Evolutionary conservation across 2,113 vertebrate genomes (phyloP).

Genomic region (Podarcis muralis): DNA sequence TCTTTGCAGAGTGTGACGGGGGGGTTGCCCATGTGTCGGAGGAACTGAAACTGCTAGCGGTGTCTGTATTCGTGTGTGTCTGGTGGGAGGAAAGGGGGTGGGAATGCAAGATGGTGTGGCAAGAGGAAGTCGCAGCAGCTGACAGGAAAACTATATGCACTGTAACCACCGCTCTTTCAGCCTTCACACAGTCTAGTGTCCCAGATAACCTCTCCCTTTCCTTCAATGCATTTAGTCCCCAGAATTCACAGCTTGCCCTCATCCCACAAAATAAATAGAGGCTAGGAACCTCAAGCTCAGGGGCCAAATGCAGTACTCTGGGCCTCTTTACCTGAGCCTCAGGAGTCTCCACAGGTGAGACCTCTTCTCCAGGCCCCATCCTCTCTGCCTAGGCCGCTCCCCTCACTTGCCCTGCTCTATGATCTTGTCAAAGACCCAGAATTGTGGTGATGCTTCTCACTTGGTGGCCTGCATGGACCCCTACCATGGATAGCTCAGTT

Average conservation of each 20-base stretch:
- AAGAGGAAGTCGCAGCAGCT: conserved; percentile 9
- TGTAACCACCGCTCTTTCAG: neutral
- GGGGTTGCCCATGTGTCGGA: neutral
- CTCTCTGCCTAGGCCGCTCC: too few relatives aligned
- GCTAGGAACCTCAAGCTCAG: too few relatives aligned
- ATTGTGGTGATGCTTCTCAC: too few relatives aligned
- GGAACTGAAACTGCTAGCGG: conserved; percentile 11
- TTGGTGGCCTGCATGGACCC: too few relatives aligned
- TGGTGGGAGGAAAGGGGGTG: neutral
- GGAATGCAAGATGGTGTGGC: neutral
- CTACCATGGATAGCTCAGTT: too few relatives aligned
- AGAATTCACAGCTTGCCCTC: neutral
- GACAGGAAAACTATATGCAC: neutral
- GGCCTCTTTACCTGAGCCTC: too few relatives aligned
- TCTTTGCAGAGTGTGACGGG: neutral
- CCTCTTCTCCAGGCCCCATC: too few relatives aligned
- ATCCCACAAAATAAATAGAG: too few relatives aligned
- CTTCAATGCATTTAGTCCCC: neutral
- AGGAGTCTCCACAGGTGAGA: too few relatives aligned
- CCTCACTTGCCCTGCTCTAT: neutral
- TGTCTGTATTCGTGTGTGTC: neutral
- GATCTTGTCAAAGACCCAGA: too few relatives aligned
- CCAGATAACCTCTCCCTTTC: neutral
- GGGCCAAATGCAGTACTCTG: too few relatives aligned
- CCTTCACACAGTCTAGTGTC: neutral